Evolutionary conservation across 2,888 invertebrate species (phyloP).

Genomic region (Masnerella sp.): DNA sequence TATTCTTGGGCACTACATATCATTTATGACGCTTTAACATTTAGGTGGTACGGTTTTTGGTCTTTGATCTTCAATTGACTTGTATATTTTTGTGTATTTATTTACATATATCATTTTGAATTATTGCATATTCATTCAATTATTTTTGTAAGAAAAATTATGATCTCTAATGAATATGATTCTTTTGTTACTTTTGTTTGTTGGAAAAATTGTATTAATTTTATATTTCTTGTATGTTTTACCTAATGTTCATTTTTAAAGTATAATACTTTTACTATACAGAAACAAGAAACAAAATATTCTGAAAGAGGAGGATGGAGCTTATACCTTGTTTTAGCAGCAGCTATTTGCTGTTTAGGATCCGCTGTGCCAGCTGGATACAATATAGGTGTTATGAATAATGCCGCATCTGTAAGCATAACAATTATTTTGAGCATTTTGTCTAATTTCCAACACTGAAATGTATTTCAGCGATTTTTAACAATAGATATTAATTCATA

Average conservation of each 20-base stretch:
- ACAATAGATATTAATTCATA: background rate
- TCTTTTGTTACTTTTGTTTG: too few relatives aligned
- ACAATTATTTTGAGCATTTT: too few relatives aligned
- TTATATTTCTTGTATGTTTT: too few relatives aligned
- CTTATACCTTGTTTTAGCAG: conserved; percentile 83
- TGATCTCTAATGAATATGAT: too few relatives aligned
- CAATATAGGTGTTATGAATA: conserved; percentile 92
- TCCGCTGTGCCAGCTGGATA: conserved; percentile 90
- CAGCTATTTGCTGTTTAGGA: conserved; percentile 86
- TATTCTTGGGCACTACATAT: conserved; percentile 60
- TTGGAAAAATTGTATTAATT: too few relatives aligned
- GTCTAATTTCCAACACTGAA: too few relatives aligned
- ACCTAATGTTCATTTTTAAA: too few relatives aligned
- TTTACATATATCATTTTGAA: too few relatives aligned
- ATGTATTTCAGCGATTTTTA: background rate
- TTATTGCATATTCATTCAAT: too few relatives aligned
- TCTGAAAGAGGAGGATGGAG: conserved; percentile 81
- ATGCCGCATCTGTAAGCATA: conserved; percentile 87
- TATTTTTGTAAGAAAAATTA: background rate
- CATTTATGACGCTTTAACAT: conserved; percentile 62
- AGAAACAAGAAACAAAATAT: conserved; percentile 8
- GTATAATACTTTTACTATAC: too few relatives aligned
- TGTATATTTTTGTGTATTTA: conserved; percentile 4
- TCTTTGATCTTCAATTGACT: conserved; percentile 25
- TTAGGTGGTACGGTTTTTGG: conserved; percentile 61